Evolutionary conservation across 2,113 vertebrate species (phyloP).

Genomic region (Epinephelus lanceolatus): DNA sequence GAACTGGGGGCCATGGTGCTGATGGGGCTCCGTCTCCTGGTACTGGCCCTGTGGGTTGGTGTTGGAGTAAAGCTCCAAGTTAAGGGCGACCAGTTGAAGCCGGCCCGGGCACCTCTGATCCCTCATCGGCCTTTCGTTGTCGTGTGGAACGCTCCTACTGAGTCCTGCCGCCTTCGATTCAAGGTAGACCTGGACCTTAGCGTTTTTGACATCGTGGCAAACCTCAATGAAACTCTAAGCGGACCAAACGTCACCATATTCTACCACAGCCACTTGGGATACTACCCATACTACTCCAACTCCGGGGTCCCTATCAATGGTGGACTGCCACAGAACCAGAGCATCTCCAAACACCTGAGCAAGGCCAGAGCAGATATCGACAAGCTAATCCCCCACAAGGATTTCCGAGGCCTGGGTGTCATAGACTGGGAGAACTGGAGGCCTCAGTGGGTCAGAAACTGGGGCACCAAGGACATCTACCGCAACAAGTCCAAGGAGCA

Average conservation of each 20-base stretch:
- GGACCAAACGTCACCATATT: slow-evolving; percentile 92
- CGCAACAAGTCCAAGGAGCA: slow-evolving; percentile 90
- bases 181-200: slow-evolving; percentile 91
- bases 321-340: slow-evolving; percentile 92
- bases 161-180: slow-evolving; percentile 89
- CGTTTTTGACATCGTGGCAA: slow-evolving; percentile 90
- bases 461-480: slow-evolving; percentile 91
- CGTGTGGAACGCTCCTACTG: slow-evolving; percentile 92
- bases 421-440: slow-evolving; percentile 96
- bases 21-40: slow-evolving; percentile 57
- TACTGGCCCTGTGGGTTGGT: slow-evolving; percentile 56
- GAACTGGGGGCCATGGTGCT: slow-evolving; percentile 71
- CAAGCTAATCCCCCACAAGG: slow-evolving; percentile 86
- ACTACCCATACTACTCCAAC: slow-evolving; percentile 90
- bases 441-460: slow-evolving; percentile 93
- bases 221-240: slow-evolving; percentile 90
- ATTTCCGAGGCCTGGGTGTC: slow-evolving; percentile 89
- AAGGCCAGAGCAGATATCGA: slow-evolving; percentile 89
- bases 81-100: slow-evolving; percentile 72
- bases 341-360: slow-evolving; percentile 88
- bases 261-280: slow-evolving; percentile 91
- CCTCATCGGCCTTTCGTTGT: slow-evolving; percentile 89
- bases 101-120: slow-evolving; percentile 81
- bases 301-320: slow-evolving; percentile 85
- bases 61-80: slow-evolving; percentile 31